Evolutionary conservation across 2,888 invertebrate species (phyloP).

Genomic region (Hydropsyche betteni): DNA sequence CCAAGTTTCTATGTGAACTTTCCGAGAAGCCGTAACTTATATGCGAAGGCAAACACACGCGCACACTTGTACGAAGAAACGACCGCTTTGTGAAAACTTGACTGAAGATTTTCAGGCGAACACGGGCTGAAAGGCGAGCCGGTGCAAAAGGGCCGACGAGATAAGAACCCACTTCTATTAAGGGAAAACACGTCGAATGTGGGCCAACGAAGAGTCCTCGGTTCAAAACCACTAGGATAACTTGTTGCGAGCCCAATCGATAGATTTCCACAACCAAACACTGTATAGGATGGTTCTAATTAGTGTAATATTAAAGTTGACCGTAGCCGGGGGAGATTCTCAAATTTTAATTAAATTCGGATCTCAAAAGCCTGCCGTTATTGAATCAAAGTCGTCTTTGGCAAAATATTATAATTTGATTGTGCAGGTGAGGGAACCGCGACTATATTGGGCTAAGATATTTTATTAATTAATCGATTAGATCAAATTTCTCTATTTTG

Average conservation of each 20-base stretch:
- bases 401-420: conserved; percentile 11
- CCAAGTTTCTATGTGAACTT: no score
- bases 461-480: neutral
- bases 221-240: no score
- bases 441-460: no score
- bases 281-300: no score
- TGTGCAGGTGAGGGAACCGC: neutral
- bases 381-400: conserved; percentile 13
- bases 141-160: conserved; percentile 4
- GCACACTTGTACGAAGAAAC: no score
- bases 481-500: neutral
- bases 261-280: no score
- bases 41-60: neutral
- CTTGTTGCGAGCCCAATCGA: no score
- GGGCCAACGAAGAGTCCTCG: no score
- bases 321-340: no score
- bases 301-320: no score
- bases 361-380: conserved; percentile 11
- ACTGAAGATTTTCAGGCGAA: neutral
- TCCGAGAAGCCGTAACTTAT: no score
- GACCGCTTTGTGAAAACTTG: conserved; percentile 12
- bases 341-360: conserved; percentile 5
- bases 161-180: conserved; percentile 14
- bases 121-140: neutral
- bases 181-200: conserved; percentile 18